A percentile compares a stretch with the other conserved stretches of the same genome.
Conservation (phyloP, 37 sponge, comb jelly and placozoan species). For the Hormiphora californensis region DNA sequence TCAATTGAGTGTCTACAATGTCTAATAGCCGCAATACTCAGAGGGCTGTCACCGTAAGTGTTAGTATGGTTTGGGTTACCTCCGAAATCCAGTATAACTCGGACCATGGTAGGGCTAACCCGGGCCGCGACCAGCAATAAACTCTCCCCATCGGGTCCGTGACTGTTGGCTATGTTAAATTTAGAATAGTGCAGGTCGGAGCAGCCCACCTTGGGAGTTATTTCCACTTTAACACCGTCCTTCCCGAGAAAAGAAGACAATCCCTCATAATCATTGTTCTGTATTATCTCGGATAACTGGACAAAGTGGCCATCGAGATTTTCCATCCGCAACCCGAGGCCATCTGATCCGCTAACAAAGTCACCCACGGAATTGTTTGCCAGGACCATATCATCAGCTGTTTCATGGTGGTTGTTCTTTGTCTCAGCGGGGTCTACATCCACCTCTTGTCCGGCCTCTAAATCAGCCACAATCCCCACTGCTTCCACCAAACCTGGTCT, state of each 20-base stretch:
- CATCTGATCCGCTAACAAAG: too few species aligned
- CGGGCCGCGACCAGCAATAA: not conserved
- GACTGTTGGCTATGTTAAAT: not conserved
- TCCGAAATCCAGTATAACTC: not conserved
- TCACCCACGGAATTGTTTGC: too few species aligned
- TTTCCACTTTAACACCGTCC: not conserved
- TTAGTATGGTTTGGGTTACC: not conserved
- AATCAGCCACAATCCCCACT: too few species aligned
- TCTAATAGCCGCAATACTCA: constrained; percentile 44
- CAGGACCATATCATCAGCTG: too few species aligned
- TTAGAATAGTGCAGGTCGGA: not conserved
- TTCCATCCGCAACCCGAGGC: too few species aligned
- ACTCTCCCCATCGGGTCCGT: not conserved
- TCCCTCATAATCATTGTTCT: not conserved
- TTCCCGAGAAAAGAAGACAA: not conserved
- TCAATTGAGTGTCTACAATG: not conserved
- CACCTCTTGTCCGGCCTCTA: too few species aligned
- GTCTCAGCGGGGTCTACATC: too few species aligned
- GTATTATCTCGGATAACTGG: not conserved
- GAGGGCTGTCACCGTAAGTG: not conserved
- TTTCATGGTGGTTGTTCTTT: too few species aligned
- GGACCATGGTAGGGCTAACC: not conserved
- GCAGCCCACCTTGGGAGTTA: not conserved
- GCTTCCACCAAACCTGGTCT: too few species aligned
- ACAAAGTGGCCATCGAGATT: not conserved